Evolutionary conservation across 2,797 vertebrate genomes (phyloP), one percentile per base, ranked within the genome.

Genomic region (Otus scops): DNA sequence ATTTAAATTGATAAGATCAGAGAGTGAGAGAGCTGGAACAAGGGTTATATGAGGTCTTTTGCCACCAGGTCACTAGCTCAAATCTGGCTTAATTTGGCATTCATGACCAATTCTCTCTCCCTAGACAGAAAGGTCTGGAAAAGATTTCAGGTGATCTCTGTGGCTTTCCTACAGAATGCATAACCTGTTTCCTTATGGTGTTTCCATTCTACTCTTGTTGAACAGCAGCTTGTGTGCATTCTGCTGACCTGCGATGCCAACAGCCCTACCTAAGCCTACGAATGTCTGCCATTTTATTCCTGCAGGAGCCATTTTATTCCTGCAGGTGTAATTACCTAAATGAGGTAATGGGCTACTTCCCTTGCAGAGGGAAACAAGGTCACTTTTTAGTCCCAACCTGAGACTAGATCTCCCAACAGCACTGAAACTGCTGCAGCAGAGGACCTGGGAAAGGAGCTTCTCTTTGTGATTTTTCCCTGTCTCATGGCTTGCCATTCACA

Each of bases 1-100:
- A 30, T 93, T 96, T 89, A 91, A 89, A 76, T 50, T n/a, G 93
- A 97, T 95, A 96, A 94, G 77, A 95, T 94, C 96, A 93, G 81
- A 65, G 82, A 93, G 65, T 48, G 87, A 65, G 83, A 65, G 65
- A 85, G 77, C 85, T 94, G 87, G 71, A 64, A 11, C n/a, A 10
- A 85, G 88, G 87, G 85, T 94, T 93, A 92, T 73, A 38, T 9
- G 73, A 95, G 90, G 93, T 91, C 91, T 92, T 71, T 68, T 93
- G 91, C 61, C 45, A 91, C 56, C 77, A 87, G 93, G 69, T 86
- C 84, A 32, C 38, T 82, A 88, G 11, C 81, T 80, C 1, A 13
- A 71, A 68, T 77, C 67, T 94, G 92, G 45, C 12, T 82, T 50
- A 28, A 45, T 82, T 68, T 0, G 9, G 68, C 63, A 36, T 57